A percentile compares a stretch with the other conserved stretches of the same genome.
Conservation (phyloP, 1,140 invertebrate species). For the Leptoteleia sp. region DNA sequence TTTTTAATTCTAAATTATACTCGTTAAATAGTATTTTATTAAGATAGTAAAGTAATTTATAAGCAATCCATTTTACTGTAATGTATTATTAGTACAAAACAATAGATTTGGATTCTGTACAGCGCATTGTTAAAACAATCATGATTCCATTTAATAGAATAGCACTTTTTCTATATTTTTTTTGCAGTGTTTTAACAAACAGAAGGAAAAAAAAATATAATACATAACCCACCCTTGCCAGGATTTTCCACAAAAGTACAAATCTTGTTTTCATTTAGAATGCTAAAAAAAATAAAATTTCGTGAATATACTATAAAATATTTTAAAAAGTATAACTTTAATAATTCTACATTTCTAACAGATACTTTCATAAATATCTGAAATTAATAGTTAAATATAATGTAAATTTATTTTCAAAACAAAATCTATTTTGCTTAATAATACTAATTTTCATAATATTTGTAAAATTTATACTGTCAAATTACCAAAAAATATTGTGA, state of each 20-base stretch:
- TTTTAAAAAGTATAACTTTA: too few species aligned
- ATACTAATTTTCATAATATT: neutral
- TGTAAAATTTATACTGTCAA: neutral
- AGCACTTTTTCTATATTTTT: neutral
- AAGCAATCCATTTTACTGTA: constrained; percentile 1
- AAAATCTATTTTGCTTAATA: neutral
- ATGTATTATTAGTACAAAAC: constrained; percentile 1
- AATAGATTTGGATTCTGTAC: neutral
- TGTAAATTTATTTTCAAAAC: neutral
- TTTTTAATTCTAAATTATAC: constrained; percentile 6
- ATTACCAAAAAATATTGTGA: too few species aligned
- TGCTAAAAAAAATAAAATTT: neutral
- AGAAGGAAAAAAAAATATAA: neutral
- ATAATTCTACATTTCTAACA: too few species aligned
- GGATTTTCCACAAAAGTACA: neutral
- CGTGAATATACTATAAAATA: neutral
- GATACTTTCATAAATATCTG: too few species aligned
- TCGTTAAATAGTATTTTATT: neutral
- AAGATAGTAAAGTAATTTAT: neutral
- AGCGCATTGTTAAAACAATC: neutral
- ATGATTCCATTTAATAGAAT: neutral
- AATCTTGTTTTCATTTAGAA: neutral
- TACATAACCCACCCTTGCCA: constrained; percentile 2
- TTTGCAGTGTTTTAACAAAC: neutral
- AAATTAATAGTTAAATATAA: too few species aligned